Percentiles rank a stretch among this genome's conserved stretches.
phyloP scores from a whole-genome alignment of 2,888 invertebrate genomes.

The Listrodromus nycthemerus region DNA sequence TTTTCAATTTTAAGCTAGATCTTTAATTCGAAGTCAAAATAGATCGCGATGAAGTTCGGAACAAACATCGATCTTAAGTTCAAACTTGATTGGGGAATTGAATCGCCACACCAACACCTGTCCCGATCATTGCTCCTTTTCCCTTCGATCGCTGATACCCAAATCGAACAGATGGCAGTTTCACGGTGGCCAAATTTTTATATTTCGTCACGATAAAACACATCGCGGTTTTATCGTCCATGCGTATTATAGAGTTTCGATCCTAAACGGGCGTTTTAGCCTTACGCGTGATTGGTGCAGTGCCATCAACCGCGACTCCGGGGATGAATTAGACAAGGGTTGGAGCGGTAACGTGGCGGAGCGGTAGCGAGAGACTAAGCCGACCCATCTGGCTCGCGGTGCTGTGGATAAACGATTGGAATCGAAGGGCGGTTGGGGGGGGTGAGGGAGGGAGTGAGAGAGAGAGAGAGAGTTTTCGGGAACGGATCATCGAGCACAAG shows the following conservation, averaged over 20 bases:
- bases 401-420: conserved; percentile 74
- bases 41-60: no score
- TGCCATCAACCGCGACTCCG: conserved; percentile 38
- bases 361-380: conserved; percentile 45
- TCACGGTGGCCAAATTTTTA: not conserved
- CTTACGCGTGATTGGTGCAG: conserved; percentile 3
- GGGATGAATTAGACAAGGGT: conserved; percentile 72
- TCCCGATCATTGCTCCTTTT: not conserved
- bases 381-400: conserved; percentile 74
- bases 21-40: no score
- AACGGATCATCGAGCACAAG: conserved; percentile 73
- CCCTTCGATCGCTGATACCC: not conserved
- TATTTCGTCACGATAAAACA: not conserved
- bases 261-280: conserved; percentile 14
- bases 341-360: conserved; percentile 44
- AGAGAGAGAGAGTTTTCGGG: conserved; percentile 54
- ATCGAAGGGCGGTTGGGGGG: conserved; percentile 60
- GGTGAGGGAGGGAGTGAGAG: not conserved
- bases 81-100: no score
- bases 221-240: conserved; percentile 30
- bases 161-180: not conserved
- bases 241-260: not conserved
- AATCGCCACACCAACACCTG: not conserved
- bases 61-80: no score
- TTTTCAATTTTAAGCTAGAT: no score